A percentile compares a stretch with the other conserved stretches of the same genome.
phyloP scores from a whole-genome alignment of 2,888 invertebrate species.

The Phengaris alcon region DNA sequence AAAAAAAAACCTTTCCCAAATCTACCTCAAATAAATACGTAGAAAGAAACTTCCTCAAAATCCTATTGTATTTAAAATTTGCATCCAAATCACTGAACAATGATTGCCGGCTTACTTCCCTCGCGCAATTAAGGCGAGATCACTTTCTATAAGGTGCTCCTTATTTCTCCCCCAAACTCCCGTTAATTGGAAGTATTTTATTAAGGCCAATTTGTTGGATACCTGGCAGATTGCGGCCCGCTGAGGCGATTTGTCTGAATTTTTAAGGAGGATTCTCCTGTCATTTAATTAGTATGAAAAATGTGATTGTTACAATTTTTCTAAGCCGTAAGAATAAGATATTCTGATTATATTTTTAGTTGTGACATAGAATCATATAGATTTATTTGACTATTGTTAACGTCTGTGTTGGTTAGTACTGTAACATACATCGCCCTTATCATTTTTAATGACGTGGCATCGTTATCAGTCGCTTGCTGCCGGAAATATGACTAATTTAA shows the following conservation, averaged over 20 bases:
- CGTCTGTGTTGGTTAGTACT: too few species aligned
- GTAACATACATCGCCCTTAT: too few species aligned
- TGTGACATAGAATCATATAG: not conserved
- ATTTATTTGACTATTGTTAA: too few species aligned
- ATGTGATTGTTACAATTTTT: not conserved
- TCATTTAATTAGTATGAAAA: constrained; percentile 32
- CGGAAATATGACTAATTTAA: too few species aligned
- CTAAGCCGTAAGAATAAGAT: not conserved
- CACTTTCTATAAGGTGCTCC: constrained; percentile 69
- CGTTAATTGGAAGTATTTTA: constrained; percentile 75
- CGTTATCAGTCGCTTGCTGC: too few species aligned
- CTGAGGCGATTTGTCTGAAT: constrained; percentile 52
- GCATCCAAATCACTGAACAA: constrained; percentile 29
- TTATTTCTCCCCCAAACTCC: constrained; percentile 58
- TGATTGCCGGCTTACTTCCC: constrained; percentile 34
- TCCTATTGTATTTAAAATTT: constrained; percentile 25
- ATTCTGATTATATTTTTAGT: not conserved
- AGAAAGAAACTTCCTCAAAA: constrained; percentile 8
- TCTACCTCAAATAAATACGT: constrained; percentile 15
- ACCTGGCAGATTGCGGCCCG: constrained; percentile 62
- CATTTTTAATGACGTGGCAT: too few species aligned
- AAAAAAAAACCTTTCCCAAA: not conserved
- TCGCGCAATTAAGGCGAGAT: constrained; percentile 48
- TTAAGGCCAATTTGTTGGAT: constrained; percentile 74
- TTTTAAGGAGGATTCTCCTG: constrained; percentile 37